phyloP scores from a whole-genome alignment of 1,140 invertebrate species.

The Penaeus chinensis region DNA sequence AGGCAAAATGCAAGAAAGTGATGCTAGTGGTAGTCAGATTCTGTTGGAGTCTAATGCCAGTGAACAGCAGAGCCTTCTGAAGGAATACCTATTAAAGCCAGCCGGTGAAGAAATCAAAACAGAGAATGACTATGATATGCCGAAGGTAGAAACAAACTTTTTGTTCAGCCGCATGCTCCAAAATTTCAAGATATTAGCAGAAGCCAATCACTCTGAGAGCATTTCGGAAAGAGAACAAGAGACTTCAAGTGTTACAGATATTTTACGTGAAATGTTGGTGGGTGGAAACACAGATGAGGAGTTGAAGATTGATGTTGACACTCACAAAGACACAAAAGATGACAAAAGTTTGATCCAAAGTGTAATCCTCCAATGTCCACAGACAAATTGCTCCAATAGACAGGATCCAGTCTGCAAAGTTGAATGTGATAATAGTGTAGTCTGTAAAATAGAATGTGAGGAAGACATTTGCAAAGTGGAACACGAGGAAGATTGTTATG shows the following conservation, averaged over 20 bases:
- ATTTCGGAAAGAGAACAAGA: neutral
- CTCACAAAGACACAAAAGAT: neutral
- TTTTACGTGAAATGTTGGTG: slow-evolving; percentile 44
- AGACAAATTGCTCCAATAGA: neutral
- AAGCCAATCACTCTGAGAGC: slow-evolving; percentile 26
- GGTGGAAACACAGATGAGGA: neutral
- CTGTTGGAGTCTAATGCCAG: neutral
- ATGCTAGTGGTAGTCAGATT: neutral
- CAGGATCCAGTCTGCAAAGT: slow-evolving; percentile 28
- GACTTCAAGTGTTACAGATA: neutral
- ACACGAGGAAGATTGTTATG: slow-evolving; percentile 10
- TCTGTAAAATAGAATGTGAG: slow-evolving; percentile 49
- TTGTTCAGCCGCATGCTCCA: slow-evolving; percentile 46
- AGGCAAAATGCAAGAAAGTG: neutral
- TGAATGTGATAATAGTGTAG: slow-evolving; percentile 29
- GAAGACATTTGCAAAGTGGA: slow-evolving; percentile 12
- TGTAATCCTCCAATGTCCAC: no score
- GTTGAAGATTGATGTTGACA: neutral
- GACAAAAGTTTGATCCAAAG: neutral
- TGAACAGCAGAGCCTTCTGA: slow-evolving; percentile 41
- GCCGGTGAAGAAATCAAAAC: slow-evolving; percentile 36
- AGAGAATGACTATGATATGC: slow-evolving; percentile 45
- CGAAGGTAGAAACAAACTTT: slow-evolving; percentile 48
- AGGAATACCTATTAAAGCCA: slow-evolving; percentile 53
- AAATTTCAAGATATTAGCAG: slow-evolving; percentile 47